These are phyloP conservation scores for Athetis lepigone DNA, from an alignment of 2,888 invertebrate genomes.

Conservation along the genomic window DNA sequence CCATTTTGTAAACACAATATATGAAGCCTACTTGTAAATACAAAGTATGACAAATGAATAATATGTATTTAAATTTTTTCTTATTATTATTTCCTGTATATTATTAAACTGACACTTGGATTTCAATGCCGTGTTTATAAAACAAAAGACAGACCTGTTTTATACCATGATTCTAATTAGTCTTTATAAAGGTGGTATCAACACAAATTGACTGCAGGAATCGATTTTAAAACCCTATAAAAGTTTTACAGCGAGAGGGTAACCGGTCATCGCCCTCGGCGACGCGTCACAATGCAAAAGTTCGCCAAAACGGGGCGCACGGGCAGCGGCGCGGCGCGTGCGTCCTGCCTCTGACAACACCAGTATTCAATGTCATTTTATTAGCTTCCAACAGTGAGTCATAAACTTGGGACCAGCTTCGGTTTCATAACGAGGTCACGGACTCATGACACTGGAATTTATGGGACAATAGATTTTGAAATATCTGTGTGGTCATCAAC, in stretches of 20 bases:
- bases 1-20: conserved; percentile 4
- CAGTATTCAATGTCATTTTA: conserved; percentile 69
- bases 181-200: conserved; percentile 17
- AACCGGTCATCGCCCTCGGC: conserved; percentile 82
- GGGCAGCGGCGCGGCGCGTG: conserved; percentile 64
- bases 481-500: conserved; percentile 14
- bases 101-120: background rate
- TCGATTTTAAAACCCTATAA: conserved; percentile 87
- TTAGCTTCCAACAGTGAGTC: conserved; percentile 67
- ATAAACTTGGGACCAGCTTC: conserved; percentile 46
- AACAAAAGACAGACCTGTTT: background rate
- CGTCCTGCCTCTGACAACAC: conserved; percentile 65
- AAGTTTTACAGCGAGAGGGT: conserved; percentile 75
- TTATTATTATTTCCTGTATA: background rate
- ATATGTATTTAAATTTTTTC: background rate
- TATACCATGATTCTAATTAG: conserved; percentile 18
- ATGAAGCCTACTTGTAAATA: background rate
- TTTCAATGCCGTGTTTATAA: background rate
- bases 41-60: background rate
- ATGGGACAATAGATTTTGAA: conserved; percentile 35
- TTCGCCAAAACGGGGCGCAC: conserved; percentile 79
- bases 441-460: conserved; percentile 42
- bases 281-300: conserved; percentile 76
- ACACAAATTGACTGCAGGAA: conserved; percentile 59
- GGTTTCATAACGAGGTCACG: conserved; percentile 49